Evolutionary conservation across 2,888 invertebrate species (phyloP).

Genomic region (Drosophila antonietae): DNA sequence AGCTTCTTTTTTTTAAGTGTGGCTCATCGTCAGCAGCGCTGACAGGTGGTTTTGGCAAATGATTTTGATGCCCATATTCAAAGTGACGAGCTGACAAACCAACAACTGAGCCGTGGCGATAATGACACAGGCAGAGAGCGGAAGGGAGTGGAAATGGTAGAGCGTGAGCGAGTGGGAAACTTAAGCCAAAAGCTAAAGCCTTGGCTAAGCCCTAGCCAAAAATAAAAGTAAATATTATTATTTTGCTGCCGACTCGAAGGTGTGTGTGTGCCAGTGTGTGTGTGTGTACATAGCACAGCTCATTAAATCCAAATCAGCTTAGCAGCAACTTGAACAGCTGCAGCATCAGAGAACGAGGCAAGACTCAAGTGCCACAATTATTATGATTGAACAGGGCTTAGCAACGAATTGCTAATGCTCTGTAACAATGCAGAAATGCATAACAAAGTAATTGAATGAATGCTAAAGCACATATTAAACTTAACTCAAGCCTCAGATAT

Average conservation of each 20-base stretch:
- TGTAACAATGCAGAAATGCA: not conserved
- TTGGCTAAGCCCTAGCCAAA: conserved; percentile 14
- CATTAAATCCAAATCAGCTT: conserved; percentile 79
- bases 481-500: no score
- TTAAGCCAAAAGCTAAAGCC: conserved; percentile 12
- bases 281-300: conserved; percentile 59
- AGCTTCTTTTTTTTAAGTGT: conserved; percentile 8
- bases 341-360: conserved; percentile 14
- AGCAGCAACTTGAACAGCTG: conserved; percentile 44
- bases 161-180: not conserved
- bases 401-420: conserved; percentile 13
- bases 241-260: conserved; percentile 48
- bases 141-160: not conserved
- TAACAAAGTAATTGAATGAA: not conserved
- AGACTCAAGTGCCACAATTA: conserved; percentile 8
- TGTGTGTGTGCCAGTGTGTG: conserved; percentile 13
- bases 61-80: conserved; percentile 54
- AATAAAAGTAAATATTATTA: conserved; percentile 66
- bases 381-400: not conserved
- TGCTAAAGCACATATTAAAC: no score
- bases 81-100: conserved; percentile 47
- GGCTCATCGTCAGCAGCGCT: conserved; percentile 28
- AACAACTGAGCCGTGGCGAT: conserved; percentile 47
- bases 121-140: conserved; percentile 22
- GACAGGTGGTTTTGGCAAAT: conserved; percentile 72